phyloP scores from a whole-genome alignment of 2,113 vertebrate species.

The Corythoichthys haematopterus region DNA sequence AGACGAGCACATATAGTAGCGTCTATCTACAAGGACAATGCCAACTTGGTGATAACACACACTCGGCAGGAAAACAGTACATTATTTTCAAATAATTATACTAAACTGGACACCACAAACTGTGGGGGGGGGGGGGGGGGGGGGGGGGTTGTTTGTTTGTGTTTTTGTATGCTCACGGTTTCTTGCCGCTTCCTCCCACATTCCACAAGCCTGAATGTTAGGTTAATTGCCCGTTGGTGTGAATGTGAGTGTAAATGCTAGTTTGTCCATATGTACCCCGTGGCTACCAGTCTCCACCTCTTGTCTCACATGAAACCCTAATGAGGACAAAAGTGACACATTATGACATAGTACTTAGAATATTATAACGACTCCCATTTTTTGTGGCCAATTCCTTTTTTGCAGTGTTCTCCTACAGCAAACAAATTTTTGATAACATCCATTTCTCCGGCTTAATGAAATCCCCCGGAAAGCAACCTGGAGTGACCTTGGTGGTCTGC shows the following conservation, averaged over 20 bases:
- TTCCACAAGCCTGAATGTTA: background rate
- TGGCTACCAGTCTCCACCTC: too few relatives aligned
- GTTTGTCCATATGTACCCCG: background rate
- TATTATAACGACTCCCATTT: background rate
- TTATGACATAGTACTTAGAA: background rate
- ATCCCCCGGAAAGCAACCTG: background rate
- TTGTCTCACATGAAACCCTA: too few relatives aligned
- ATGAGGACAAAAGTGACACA: background rate
- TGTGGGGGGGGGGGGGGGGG: too few relatives aligned
- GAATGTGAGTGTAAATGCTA: background rate
- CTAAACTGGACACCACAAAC: too few relatives aligned
- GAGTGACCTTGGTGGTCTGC: constrained; percentile 23
- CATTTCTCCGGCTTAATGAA: background rate
- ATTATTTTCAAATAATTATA: too few relatives aligned
- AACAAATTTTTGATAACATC: background rate
- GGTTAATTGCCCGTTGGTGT: background rate
- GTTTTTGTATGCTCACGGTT: background rate
- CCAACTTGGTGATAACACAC: too few relatives aligned
- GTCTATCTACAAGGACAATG: too few relatives aligned
- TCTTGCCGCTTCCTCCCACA: background rate
- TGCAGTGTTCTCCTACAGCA: background rate
- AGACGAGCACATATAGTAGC: too few relatives aligned
- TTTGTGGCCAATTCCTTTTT: background rate
- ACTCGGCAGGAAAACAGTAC: too few relatives aligned
- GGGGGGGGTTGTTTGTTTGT: too few relatives aligned